These are phyloP conservation scores for Graptemys geographica DNA, from an alignment of 2,797 vertebrate genomes.

Conservation along the genomic window DNA sequence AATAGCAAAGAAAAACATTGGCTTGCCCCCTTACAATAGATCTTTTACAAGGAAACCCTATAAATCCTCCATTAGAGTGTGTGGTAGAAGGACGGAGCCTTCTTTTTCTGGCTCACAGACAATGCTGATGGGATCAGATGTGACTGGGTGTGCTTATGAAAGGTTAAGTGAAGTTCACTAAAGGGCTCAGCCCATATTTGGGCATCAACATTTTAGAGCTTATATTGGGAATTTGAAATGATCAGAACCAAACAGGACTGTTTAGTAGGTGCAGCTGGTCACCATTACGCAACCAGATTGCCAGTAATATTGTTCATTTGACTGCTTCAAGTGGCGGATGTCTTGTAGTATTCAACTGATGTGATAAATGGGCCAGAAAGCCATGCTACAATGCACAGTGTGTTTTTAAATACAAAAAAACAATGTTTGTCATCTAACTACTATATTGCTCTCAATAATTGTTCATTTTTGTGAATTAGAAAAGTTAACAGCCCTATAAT, in stretches of 20 bases:
- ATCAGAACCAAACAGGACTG: constrained; percentile 80
- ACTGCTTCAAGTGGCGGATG: not conserved
- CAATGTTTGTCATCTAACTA: constrained; percentile 15
- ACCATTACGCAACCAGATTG: constrained; percentile 74
- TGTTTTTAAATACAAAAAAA: constrained; percentile 12
- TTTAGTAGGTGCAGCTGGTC: constrained; percentile 87
- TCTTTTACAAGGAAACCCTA: not conserved
- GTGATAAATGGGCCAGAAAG: not conserved
- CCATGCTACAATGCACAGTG: not conserved
- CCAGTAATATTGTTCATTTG: not conserved
- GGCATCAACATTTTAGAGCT: constrained; percentile 81
- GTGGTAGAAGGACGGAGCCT: not conserved
- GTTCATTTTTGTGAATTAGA: not conserved
- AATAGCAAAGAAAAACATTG: not conserved
- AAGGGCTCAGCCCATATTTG: constrained; percentile 77
- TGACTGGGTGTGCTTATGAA: constrained; percentile 33
- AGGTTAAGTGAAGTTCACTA: constrained; percentile 82
- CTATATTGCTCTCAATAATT: not conserved
- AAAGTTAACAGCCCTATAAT: not conserved
- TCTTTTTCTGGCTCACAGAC: constrained; percentile 11
- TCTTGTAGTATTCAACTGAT: not conserved
- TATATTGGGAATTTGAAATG: constrained; percentile 82
- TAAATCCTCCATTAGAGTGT: not conserved
- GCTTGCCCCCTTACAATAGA: not conserved
- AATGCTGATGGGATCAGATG: not conserved